Evolutionary conservation across 2,113 vertebrate genomes (phyloP).

Genomic region (Nycticebus coucang): DNA sequence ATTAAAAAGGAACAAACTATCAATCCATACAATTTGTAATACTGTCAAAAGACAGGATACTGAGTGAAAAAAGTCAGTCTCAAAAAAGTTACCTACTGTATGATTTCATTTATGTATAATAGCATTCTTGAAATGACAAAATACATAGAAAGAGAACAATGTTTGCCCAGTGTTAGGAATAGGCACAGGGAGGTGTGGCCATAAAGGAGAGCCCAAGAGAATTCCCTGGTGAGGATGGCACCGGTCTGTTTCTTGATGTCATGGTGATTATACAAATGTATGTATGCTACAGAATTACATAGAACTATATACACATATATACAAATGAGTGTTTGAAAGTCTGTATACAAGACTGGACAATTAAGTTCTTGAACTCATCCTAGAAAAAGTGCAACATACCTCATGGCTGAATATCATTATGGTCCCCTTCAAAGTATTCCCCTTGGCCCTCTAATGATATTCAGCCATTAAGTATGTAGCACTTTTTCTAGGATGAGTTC

Average conservation of each 20-base stretch:
- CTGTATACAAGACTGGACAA: neutral
- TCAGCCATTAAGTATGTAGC: too few relatives aligned
- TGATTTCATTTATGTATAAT: neutral
- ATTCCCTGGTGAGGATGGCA: neutral
- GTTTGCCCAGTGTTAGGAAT: neutral
- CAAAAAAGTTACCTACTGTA: neutral
- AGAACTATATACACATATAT: neutral
- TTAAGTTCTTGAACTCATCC: too few relatives aligned
- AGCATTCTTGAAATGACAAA: neutral
- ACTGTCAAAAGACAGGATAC: neutral
- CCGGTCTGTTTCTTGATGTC: neutral
- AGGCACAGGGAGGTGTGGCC: neutral
- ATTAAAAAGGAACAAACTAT: neutral
- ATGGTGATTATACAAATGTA: neutral
- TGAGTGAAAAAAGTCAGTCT: neutral
- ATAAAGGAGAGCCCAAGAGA: neutral
- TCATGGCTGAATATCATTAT: too few relatives aligned
- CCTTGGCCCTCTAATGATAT: too few relatives aligned
- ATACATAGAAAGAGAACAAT: too few relatives aligned
- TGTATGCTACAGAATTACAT: rapidly evolving
- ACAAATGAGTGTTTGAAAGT: too few relatives aligned
- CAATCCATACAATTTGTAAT: neutral
- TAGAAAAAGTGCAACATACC: too few relatives aligned
- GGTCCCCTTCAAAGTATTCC: too few relatives aligned
- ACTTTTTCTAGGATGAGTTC: too few relatives aligned